Conservation (phyloP, 2,888 invertebrate genomes). For the Tribolium freemani region DNA sequence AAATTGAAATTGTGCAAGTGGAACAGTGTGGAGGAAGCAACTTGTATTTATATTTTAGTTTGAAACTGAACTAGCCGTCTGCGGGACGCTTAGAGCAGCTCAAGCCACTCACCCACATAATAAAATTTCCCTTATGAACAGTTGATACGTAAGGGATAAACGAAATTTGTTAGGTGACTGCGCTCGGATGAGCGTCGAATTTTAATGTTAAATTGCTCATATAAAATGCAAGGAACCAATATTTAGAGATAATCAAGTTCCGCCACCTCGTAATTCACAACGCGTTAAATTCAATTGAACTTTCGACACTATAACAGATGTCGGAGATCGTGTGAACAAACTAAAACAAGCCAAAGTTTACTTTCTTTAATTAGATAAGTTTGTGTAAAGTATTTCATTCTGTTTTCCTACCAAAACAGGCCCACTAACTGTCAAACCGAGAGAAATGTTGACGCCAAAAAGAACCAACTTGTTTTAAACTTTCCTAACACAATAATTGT, state of each 20-base stretch:
- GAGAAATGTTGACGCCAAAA: constrained; percentile 16
- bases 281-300: constrained; percentile 33
- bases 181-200: neutral
- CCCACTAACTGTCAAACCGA: constrained; percentile 17
- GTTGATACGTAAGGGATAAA: constrained; percentile 21
- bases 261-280: constrained; percentile 2
- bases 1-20: constrained; percentile 26
- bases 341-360: constrained; percentile 31
- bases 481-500: constrained; percentile 15
- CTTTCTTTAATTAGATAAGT: constrained; percentile 41
- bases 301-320: constrained; percentile 27
- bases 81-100: neutral
- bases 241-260: neutral
- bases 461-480: constrained; percentile 6
- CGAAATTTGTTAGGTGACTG: constrained; percentile 18
- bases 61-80: constrained; percentile 13
- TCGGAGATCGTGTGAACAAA: constrained; percentile 22
- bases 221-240: constrained; percentile 5
- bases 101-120: constrained; percentile 17
- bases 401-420: constrained; percentile 17
- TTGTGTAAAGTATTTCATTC: constrained; percentile 27
- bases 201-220: constrained; percentile 15
- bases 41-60: constrained; percentile 24
- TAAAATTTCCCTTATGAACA: constrained; percentile 26
- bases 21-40: constrained; percentile 7